A percentile compares a stretch with the other conserved stretches of the same genome.
These are phyloP conservation scores for Apeltes quadracus DNA, from an alignment of 2,113 vertebrate genomes.

Conservation along the genomic window DNA sequence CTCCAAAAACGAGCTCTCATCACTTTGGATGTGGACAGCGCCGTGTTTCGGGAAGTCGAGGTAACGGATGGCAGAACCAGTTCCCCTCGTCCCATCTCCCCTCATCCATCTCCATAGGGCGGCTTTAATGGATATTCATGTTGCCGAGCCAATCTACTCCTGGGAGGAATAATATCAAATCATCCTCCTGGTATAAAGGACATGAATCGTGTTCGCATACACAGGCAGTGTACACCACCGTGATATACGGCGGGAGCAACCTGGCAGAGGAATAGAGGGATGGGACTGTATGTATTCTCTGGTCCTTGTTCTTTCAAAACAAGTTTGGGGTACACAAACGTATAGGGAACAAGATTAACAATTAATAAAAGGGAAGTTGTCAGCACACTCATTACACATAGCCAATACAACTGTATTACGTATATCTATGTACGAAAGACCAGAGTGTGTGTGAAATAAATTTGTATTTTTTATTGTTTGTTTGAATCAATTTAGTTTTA, in stretches of 20 bases:
- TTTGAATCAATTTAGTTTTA: neutral
- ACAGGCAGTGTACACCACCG: conserved; percentile 44
- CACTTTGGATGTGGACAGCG: conserved; percentile 51
- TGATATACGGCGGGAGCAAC: conserved; percentile 44
- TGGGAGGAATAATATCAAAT: conserved; percentile 76
- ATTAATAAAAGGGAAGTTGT: neutral
- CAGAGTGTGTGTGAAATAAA: neutral
- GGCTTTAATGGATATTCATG: conserved; percentile 79
- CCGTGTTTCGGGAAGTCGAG: conserved; percentile 21
- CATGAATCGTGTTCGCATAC: conserved; percentile 71
- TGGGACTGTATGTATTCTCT: conserved; percentile 23
- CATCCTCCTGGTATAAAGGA: conserved; percentile 76
- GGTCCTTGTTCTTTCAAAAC: conserved; percentile 23
- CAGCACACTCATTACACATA: neutral
- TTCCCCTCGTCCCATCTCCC: conserved; percentile 63
- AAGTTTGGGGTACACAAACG: conserved; percentile 6
- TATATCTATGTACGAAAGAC: neutral
- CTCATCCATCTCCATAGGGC: conserved; percentile 80
- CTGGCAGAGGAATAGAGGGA: conserved; percentile 26
- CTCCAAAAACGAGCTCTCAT: conserved; percentile 63
- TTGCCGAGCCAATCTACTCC: conserved; percentile 75
- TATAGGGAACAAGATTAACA: neutral
- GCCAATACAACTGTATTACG: neutral
- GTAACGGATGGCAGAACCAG: conserved; percentile 65
- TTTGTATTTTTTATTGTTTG: neutral